These are phyloP conservation scores for Oscheius sp. DNA, from an alignment of 2,888 invertebrate genomes.

Conservation along the genomic window DNA sequence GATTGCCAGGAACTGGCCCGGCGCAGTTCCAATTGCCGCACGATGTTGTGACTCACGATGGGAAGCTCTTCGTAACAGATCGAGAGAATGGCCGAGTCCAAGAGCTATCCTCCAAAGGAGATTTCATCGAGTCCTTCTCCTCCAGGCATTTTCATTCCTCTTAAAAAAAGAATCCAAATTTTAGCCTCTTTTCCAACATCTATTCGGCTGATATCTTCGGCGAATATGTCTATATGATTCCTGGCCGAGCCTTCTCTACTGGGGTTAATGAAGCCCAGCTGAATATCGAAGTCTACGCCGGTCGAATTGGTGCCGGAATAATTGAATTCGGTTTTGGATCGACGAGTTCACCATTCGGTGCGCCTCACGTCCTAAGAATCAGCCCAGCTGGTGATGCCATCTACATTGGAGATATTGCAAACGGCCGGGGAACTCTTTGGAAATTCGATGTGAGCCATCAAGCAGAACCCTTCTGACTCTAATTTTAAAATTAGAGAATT, in stretches of 20 bases:
- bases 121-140: slow-evolving; percentile 38
- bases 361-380: slow-evolving; percentile 82
- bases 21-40: slow-evolving; percentile 72
- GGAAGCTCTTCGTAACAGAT: slow-evolving; percentile 73
- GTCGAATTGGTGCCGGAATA: slow-evolving; percentile 48
- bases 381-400: slow-evolving; percentile 78
- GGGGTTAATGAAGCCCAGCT: slow-evolving; percentile 14
- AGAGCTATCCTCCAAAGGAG: slow-evolving; percentile 44
- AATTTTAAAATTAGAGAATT: neutral
- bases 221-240: slow-evolving; percentile 57
- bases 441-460: slow-evolving; percentile 54
- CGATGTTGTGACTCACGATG: slow-evolving; percentile 70
- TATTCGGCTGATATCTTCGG: slow-evolving; percentile 46
- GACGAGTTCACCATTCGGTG: slow-evolving; percentile 73
- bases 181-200: slow-evolving; percentile 51
- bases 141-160: slow-evolving; percentile 32
- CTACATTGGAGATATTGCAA: slow-evolving; percentile 81
- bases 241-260: slow-evolving; percentile 34
- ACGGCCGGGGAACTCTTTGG: slow-evolving; percentile 74
- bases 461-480: too few relatives aligned
- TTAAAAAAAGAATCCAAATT: neutral
- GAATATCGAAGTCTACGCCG: slow-evolving; percentile 43
- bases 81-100: slow-evolving; percentile 74
- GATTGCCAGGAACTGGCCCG: slow-evolving; percentile 58
- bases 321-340: slow-evolving; percentile 52